phyloP scores from a whole-genome alignment of 2,888 invertebrate genomes.

The Priocnemis perturbator region DNA sequence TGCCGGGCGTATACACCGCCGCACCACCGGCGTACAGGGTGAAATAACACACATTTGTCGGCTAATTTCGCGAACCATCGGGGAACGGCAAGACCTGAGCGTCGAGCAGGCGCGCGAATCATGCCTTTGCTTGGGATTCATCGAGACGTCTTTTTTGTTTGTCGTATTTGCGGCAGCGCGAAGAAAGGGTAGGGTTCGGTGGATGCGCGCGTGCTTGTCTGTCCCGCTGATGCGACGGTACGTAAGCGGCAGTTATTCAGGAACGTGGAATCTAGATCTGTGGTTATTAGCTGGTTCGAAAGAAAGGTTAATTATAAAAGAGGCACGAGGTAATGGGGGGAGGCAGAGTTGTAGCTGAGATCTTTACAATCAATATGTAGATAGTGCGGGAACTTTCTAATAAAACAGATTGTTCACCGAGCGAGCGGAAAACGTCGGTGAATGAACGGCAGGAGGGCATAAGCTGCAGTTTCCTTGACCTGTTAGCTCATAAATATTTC shows the following conservation, averaged over 20 bases:
- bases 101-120: conserved; percentile 21
- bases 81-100: conserved; percentile 30
- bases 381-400: too few species aligned
- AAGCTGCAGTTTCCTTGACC: conserved; percentile 37
- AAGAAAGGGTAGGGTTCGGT: conserved; percentile 1
- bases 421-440: conserved; percentile 15
- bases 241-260: too few species aligned
- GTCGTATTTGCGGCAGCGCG: conserved; percentile 4
- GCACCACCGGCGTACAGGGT: conserved; percentile 38
- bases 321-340: too few species aligned
- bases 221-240: not conserved
- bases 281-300: too few species aligned
- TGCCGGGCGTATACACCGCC: conserved; percentile 51
- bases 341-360: too few species aligned
- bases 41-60: conserved; percentile 69
- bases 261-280: too few species aligned
- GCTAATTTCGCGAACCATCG: conserved; percentile 60
- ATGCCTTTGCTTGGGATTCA: not conserved
- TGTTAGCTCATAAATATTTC: conserved; percentile 32
- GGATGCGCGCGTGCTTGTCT: not conserved
- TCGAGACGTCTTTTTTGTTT: not conserved
- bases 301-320: too few species aligned
- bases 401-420: too few species aligned
- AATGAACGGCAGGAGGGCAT: conserved; percentile 31
- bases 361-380: too few species aligned